These are phyloP conservation scores for Cassiopea xamachana DNA, from an alignment of 30 jellyfish, hydroid and myxozoan species.

Conservation along the genomic window DNA sequence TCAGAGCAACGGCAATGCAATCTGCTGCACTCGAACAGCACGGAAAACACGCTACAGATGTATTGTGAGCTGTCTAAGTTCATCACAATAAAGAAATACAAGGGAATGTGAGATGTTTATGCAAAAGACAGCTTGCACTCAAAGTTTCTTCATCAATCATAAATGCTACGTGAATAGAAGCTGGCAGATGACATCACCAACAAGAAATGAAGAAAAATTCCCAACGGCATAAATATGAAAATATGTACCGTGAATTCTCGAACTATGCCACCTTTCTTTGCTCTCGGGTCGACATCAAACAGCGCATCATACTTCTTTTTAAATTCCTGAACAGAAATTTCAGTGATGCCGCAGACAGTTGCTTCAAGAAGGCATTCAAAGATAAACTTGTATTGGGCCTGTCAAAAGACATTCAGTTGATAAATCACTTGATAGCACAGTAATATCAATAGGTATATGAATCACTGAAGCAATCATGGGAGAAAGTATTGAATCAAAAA, in stretches of 20 bases:
- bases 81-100: no score
- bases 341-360: constrained; percentile 81
- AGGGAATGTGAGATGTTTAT: no score
- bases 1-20: no score
- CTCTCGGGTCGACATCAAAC: constrained; percentile 29
- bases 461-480: not conserved
- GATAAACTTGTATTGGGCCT: constrained; percentile 77
- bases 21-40: no score
- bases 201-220: no score
- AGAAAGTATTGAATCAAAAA: no score
- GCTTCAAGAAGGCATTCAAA: constrained; percentile 77
- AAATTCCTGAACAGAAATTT: constrained; percentile 66
- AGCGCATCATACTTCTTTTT: constrained; percentile 37
- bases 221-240: not conserved
- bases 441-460: not conserved
- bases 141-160: no score
- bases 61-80: no score
- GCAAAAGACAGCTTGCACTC: no score
- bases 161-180: no score
- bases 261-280: constrained; percentile 47
- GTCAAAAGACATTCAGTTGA: not conserved
- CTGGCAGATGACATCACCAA: no score
- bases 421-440: not conserved
- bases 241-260: constrained; percentile 67
- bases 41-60: no score